Percentiles rank a stretch among this genome's conserved stretches.
Evolutionary conservation across 2,888 invertebrate species (phyloP).

Genomic region (Gandaritis pyraliata): DNA sequence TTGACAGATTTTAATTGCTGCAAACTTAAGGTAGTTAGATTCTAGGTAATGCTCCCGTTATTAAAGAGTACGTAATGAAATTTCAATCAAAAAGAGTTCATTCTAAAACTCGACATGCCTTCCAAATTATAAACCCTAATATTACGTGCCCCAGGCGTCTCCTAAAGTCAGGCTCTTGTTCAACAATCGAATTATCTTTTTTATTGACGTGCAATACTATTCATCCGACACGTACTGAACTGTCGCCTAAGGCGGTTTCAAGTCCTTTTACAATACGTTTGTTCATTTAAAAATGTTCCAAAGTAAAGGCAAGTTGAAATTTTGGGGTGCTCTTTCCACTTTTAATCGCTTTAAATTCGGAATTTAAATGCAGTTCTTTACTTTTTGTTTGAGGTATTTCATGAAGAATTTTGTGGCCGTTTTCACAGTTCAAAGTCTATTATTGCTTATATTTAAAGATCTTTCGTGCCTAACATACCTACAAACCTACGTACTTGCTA

Average conservation of each 20-base stretch:
- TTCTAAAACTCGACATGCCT: conserved; percentile 2
- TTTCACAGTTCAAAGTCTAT: not conserved
- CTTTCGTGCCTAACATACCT: not conserved
- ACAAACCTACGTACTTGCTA: too few species aligned
- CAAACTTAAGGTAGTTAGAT: too few species aligned
- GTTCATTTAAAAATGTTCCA: conserved; percentile 30
- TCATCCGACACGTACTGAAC: conserved; percentile 52
- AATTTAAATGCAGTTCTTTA: conserved; percentile 4
- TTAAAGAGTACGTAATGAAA: too few species aligned
- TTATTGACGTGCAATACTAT: conserved; percentile 48
- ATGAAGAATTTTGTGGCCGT: not conserved
- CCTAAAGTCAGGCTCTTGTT: conserved; percentile 48
- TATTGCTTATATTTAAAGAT: too few species aligned
- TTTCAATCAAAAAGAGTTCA: not conserved
- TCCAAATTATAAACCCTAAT: conserved; percentile 18
- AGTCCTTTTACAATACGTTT: conserved; percentile 50
- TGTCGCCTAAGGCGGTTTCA: conserved; percentile 57
- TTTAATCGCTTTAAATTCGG: conserved; percentile 21
- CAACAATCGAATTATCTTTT: conserved; percentile 51
- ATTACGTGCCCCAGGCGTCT: conserved; percentile 42
- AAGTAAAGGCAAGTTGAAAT: conserved; percentile 17
- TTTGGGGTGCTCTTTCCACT: conserved; percentile 21
- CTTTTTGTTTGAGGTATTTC: not conserved
- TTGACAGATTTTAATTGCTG: too few species aligned
- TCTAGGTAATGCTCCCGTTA: too few species aligned